A percentile compares a stretch with the other conserved stretches of the same genome.
These are phyloP conservation scores for Protobothrops mucrosquamatus DNA, from an alignment of 2,113 vertebrate genomes.

Conservation along the genomic window DNA sequence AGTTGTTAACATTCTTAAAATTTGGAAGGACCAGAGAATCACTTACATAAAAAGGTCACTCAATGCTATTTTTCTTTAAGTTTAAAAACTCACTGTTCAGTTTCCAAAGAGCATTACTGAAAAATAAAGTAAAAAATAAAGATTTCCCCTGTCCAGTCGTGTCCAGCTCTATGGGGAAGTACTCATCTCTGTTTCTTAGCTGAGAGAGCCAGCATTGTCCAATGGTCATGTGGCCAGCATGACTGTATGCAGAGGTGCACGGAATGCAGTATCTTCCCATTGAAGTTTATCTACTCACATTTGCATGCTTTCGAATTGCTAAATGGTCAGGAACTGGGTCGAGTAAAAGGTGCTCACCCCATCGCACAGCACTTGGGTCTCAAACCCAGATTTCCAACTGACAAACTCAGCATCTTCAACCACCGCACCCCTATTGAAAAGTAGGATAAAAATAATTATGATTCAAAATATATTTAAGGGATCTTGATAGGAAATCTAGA, in stretches of 20 bases:
- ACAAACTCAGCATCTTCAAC: neutral
- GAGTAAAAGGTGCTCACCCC: neutral
- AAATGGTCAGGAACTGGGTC: neutral
- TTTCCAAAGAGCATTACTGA: neutral
- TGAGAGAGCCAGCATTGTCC: neutral
- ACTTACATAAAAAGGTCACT: neutral
- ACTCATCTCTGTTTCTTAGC: neutral
- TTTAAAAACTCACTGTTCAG: neutral
- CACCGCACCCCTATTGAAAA: neutral
- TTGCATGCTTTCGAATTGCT: neutral
- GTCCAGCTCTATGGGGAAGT: neutral
- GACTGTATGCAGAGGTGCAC: neutral
- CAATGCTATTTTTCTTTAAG: neutral
- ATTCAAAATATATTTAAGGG: neutral
- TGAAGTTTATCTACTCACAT: neutral
- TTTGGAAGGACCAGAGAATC: neutral
- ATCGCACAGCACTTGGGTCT: neutral
- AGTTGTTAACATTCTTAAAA: neutral
- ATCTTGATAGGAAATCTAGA: neutral
- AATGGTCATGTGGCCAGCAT: neutral
- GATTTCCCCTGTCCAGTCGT: neutral
- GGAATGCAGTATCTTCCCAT: neutral
- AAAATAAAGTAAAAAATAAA: neutral
- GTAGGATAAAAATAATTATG: neutral
- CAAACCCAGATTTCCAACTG: neutral